A percentile compares a stretch with the other conserved stretches of the same genome.
Evolutionary conservation across 2,113 vertebrate genomes (phyloP).

Genomic region (Mixornis gularis): DNA sequence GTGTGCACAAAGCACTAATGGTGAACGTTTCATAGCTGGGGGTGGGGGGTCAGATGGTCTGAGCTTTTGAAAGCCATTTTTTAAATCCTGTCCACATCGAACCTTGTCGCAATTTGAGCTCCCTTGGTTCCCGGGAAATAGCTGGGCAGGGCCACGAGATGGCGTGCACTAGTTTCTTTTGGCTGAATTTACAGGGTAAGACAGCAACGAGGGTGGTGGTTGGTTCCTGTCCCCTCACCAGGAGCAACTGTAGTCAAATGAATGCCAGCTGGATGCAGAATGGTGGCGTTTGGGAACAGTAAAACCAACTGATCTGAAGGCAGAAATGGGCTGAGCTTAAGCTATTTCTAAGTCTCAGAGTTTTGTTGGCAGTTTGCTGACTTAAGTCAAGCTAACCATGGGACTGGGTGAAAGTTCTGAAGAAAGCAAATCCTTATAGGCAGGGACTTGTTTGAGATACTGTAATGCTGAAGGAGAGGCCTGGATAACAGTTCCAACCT

Average conservation of each 20-base stretch:
- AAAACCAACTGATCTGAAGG: neutral
- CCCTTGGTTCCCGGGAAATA: neutral
- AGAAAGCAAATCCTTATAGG: neutral
- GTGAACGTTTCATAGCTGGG: rapidly evolving
- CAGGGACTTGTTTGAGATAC: neutral
- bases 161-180: neutral
- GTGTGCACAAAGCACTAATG: rapidly evolving
- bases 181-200: rapidly evolving
- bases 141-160: neutral
- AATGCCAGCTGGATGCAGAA: neutral
- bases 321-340: neutral
- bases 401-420: neutral
- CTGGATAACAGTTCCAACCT: neutral
- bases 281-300: neutral
- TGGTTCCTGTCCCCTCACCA: neutral
- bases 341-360: neutral
- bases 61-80: neutral
- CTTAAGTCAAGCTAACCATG: neutral
- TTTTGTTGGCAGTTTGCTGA: neutral
- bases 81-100: neutral
- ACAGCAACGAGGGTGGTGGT: neutral
- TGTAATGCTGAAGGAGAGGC: neutral
- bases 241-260: neutral
- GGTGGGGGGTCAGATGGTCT: rapidly evolving
- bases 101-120: rapidly evolving